Percentiles rank a stretch among this genome's conserved stretches.
Evolutionary conservation across 2,888 invertebrate genomes (phyloP).

Genomic region (Mantis religiosa): DNA sequence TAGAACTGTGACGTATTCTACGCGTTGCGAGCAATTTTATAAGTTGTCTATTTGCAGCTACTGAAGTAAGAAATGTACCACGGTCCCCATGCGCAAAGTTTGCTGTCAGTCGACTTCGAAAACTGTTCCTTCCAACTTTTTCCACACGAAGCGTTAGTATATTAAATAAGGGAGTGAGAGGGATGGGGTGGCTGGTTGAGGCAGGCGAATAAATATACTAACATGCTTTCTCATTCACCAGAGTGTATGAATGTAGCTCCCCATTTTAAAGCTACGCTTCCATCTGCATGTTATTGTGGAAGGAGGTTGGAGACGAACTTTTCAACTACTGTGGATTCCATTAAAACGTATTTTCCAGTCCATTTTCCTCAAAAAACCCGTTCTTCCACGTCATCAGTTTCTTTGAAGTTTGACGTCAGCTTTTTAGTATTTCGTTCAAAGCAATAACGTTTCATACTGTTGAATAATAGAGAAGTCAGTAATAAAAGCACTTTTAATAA

Average conservation of each 20-base stretch:
- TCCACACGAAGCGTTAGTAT: neutral
- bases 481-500: neutral
- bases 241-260: neutral
- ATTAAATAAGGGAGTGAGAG: neutral
- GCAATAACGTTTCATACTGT: neutral
- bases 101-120: neutral
- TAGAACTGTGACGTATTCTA: neutral
- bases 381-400: neutral
- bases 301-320: neutral
- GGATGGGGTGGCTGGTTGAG: neutral
- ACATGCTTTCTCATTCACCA: neutral
- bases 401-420: neutral
- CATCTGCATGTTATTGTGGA: neutral
- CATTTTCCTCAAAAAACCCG: neutral
- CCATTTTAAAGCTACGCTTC: neutral
- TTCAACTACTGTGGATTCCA: neutral
- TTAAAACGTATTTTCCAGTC: neutral
- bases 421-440: neutral
- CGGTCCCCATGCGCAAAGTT: neutral
- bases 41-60: neutral
- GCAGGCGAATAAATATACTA: neutral
- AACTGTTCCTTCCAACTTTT: neutral
- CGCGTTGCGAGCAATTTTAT: neutral
- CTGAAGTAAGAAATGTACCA: neutral
- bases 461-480: neutral